Evolutionary conservation across 2,797 vertebrate genomes (phyloP).

Genomic region (Gobio occitaniae): DNA sequence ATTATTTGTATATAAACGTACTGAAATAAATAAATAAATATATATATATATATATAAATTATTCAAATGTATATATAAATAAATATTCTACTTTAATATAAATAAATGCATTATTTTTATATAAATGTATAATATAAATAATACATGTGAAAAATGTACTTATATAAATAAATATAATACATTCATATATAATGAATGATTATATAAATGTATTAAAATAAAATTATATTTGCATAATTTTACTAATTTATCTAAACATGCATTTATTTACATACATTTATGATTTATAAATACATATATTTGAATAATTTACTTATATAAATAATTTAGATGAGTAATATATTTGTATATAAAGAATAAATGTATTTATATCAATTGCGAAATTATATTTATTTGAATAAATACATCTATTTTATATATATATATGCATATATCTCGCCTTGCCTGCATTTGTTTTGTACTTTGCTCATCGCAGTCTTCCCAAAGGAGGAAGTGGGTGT

Average conservation of each 20-base stretch:
- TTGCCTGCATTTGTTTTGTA: slow-evolving; percentile 28
- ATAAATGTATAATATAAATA: background rate
- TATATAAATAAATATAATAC: background rate
- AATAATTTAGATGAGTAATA: background rate
- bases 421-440: background rate
- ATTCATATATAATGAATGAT: background rate
- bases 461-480: slow-evolving; percentile 35
- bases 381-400: background rate
- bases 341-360: background rate
- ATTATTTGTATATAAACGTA: too few species aligned
- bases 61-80: too few species aligned
- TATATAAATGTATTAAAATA: background rate
- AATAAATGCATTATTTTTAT: background rate
- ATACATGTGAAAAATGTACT: background rate
- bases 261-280: background rate
- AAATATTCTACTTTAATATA: background rate
- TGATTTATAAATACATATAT: background rate
- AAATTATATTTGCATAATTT: too few species aligned
- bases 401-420: slow-evolving; percentile 20
- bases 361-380: background rate
- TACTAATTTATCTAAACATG: background rate
- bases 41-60: too few species aligned
- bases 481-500: background rate
- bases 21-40: too few species aligned
- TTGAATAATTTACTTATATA: background rate